Conservation (phyloP, 2,797 vertebrate genomes). For the Myripristis jacobus region DNA sequence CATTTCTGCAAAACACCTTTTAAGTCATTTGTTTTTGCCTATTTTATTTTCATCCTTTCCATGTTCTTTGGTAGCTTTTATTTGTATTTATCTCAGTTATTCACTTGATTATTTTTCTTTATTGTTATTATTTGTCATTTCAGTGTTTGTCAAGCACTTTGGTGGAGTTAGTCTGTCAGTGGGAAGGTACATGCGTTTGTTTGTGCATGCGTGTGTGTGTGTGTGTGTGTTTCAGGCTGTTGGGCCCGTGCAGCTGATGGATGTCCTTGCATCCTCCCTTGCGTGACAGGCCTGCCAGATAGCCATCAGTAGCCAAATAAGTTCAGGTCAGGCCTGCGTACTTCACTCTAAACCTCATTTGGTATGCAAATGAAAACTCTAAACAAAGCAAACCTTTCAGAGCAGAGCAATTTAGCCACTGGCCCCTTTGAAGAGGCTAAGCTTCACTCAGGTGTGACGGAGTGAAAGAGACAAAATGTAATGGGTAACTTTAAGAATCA, state of each 20-base stretch:
- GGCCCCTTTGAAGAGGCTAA: constrained; percentile 51
- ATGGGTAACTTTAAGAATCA: constrained; percentile 33
- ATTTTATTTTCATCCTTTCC: too few species aligned
- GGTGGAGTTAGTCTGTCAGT: neutral
- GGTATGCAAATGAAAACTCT: constrained; percentile 83
- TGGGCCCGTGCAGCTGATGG: constrained; percentile 58
- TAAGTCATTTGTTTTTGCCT: too few species aligned
- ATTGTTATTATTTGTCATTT: neutral
- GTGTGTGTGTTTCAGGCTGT: constrained; percentile 38
- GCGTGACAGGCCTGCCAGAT: constrained; percentile 83
- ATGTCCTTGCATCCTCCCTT: constrained; percentile 73
- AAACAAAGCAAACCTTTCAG: constrained; percentile 86
- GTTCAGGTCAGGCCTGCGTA: constrained; percentile 74
- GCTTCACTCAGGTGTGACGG: constrained; percentile 28
- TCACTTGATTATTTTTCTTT: too few species aligned
- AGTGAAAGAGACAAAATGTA: constrained; percentile 26
- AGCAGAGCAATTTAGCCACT: constrained; percentile 57
- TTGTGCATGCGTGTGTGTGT: constrained; percentile 8
- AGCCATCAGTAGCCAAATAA: constrained; percentile 87
- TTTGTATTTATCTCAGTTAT: neutral
- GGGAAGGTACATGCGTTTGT: constrained; percentile 4
- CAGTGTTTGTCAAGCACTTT: neutral
- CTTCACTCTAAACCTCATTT: constrained; percentile 82
- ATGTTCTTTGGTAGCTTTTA: too few species aligned
- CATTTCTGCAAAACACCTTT: too few species aligned